These are phyloP conservation scores for Rhamphomyia laevipes DNA, from an alignment of 2,888 invertebrate species.

Conservation along the genomic window DNA sequence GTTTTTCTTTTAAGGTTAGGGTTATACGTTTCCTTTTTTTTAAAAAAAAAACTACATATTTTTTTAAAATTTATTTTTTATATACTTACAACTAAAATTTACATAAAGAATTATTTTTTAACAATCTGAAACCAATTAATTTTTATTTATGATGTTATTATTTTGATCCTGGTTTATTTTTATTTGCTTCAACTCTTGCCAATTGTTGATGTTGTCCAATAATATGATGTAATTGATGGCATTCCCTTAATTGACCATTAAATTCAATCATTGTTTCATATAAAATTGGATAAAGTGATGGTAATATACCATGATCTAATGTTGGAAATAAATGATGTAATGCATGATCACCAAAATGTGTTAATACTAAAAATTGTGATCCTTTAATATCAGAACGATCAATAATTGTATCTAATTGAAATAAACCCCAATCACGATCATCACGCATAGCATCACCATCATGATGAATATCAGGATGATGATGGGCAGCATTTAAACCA, in stretches of 20 bases:
- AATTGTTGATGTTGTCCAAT: slow-evolving; percentile 56
- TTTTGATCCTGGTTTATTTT: slow-evolving; percentile 24
- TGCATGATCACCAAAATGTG: slow-evolving; percentile 65
- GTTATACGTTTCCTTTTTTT: no score
- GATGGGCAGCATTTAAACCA: slow-evolving; percentile 64
- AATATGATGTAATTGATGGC: slow-evolving; percentile 48
- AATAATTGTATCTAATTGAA: slow-evolving; percentile 60
- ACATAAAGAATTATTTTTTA: no score
- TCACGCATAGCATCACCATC: slow-evolving; percentile 53
- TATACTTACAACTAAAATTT: no score
- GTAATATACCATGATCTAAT: slow-evolving; percentile 60
- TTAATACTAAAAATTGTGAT: slow-evolving; percentile 53
- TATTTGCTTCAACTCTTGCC: slow-evolving; percentile 38
- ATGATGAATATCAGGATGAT: slow-evolving; percentile 67
- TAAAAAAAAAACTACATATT: no score
- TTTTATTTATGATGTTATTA: slow-evolving; percentile 12
- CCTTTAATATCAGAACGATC: slow-evolving; percentile 57
- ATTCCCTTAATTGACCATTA: slow-evolving; percentile 32
- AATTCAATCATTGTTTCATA: slow-evolving; percentile 34
- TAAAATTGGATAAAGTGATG: slow-evolving; percentile 48
- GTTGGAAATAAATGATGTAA: slow-evolving; percentile 75
- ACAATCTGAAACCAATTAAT: no score
- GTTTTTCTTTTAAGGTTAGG: no score
- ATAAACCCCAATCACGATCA: slow-evolving; percentile 62
- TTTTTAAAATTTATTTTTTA: no score